phyloP scores from a whole-genome alignment of 2,113 vertebrate species.

The Syngnathoides biaculeatus region DNA sequence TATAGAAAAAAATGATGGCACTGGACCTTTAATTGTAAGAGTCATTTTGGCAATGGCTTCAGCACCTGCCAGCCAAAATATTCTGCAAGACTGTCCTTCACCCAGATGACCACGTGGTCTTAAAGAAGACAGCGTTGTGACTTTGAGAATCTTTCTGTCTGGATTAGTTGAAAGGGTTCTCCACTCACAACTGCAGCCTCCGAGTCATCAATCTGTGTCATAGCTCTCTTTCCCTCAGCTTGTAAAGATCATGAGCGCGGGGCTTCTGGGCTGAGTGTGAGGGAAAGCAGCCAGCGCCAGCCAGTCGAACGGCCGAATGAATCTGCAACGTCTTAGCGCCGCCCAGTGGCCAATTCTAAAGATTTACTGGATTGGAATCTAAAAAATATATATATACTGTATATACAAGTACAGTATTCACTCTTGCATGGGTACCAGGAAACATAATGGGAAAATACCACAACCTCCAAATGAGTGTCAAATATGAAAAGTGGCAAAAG shows the following conservation, averaged over 20 bases:
- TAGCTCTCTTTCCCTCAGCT: conserved; percentile 37
- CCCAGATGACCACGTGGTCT: background rate
- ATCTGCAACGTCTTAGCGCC: conserved; percentile 38
- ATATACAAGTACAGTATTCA: too few species aligned
- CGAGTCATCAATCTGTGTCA: conserved; percentile 60
- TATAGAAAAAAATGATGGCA: too few species aligned
- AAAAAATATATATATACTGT: too few species aligned
- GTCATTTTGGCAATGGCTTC: too few species aligned
- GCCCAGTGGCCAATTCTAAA: conserved; percentile 34
- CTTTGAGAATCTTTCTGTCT: background rate
- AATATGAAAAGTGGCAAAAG: background rate
- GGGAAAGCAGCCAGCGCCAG: conserved; percentile 14
- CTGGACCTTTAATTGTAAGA: too few species aligned
- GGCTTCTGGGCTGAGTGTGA: conserved; percentile 42
- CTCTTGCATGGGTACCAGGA: background rate
- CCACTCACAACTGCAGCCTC: conserved; percentile 20
- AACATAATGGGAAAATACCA: background rate
- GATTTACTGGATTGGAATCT: background rate
- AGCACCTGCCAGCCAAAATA: too few species aligned
- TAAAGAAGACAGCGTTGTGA: background rate
- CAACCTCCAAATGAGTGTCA: background rate
- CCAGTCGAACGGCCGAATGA: background rate
- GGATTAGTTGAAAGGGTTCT: background rate
- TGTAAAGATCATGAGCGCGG: conserved; percentile 60
- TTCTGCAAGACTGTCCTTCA: background rate